Evolutionary conservation across 2,797 vertebrate species (phyloP).

Genomic region (Propithecus deckenii): DNA sequence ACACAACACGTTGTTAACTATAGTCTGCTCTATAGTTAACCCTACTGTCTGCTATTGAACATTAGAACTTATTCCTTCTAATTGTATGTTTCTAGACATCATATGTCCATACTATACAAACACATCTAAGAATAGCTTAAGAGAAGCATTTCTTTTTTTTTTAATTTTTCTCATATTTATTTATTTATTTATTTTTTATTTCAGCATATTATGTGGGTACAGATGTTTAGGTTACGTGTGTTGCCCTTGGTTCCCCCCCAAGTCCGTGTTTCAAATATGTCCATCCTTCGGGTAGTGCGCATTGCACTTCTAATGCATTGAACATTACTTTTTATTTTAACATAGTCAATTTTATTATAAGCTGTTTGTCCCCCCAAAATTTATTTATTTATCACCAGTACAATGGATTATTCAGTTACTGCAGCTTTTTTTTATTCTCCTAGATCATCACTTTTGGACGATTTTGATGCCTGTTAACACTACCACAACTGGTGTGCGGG

Average conservation of each 20-base stretch:
- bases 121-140: background rate
- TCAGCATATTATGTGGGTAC: too few relatives aligned
- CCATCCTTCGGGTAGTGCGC: too few relatives aligned
- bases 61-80: background rate
- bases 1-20: background rate
- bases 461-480: conserved; percentile 30
- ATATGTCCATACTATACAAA: background rate
- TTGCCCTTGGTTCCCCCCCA: too few relatives aligned
- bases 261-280: too few relatives aligned
- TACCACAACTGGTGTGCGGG: background rate
- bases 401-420: background rate
- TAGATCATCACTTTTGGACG: background rate
- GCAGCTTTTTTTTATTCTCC: background rate
- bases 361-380: background rate
- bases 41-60: background rate
- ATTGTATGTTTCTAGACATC: background rate
- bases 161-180: too few relatives aligned
- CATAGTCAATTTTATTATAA: background rate
- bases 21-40: background rate
- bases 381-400: background rate
- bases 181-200: too few relatives aligned
- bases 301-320: too few relatives aligned
- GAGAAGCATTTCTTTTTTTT: background rate
- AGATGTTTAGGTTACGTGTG: too few relatives aligned
- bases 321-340: background rate